Conservation (phyloP, 1,140 invertebrate genomes). For the Drosophila kohkoa region DNA sequence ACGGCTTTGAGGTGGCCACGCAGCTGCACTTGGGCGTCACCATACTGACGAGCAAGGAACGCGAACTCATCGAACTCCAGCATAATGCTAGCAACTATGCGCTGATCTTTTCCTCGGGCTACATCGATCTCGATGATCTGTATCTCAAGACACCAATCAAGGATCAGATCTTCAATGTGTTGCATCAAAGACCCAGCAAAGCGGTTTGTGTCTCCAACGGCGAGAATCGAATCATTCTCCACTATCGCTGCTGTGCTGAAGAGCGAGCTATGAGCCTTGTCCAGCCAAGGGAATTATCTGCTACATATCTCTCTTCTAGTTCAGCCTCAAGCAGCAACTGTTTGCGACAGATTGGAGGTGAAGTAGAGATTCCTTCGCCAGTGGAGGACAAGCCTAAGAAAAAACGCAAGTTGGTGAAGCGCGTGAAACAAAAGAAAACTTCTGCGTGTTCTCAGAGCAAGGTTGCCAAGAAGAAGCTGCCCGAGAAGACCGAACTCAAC, state of each 20-base stretch:
- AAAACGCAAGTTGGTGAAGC: no score
- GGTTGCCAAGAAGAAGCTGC: no score
- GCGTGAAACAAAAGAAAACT: no score
- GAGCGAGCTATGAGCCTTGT: not conserved
- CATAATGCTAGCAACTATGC: not conserved
- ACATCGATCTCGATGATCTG: constrained; percentile 4
- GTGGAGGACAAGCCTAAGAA: no score
- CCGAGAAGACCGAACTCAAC: no score
- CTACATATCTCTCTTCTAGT: not conserved
- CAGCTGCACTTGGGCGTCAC: constrained; percentile 5
- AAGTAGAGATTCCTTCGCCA: not conserved
- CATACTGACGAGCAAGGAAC: not conserved
- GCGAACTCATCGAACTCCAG: not conserved
- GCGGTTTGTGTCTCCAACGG: not conserved
- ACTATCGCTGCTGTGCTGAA: not conserved
- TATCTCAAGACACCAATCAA: not conserved
- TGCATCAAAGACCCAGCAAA: not conserved
- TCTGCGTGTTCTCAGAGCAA: no score
- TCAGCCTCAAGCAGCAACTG: not conserved
- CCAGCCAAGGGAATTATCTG: no score
- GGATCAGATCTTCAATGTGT: constrained; percentile 2
- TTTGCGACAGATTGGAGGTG: not conserved
- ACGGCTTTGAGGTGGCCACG: constrained; percentile 5
- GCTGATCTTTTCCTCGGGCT: constrained; percentile 1
- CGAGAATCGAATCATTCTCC: not conserved